Percentiles rank a stretch among this genome's conserved stretches.
These are phyloP conservation scores for Craseonycteris thonglongyai DNA, from an alignment of 2,113 vertebrate species.

Conservation along the genomic window DNA sequence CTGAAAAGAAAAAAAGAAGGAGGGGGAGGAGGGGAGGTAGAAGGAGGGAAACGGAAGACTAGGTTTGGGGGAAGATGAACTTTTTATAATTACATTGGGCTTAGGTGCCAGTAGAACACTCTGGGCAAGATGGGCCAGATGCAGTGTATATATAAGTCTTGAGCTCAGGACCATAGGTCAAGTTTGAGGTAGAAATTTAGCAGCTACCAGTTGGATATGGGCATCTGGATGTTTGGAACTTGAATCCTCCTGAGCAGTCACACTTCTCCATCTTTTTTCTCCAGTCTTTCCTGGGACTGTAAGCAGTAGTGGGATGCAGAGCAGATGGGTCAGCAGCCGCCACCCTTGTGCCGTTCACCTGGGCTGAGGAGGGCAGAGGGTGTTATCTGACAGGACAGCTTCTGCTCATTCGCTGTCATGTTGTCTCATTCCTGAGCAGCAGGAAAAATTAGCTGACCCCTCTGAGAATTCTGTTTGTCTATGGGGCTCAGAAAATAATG, in stretches of 20 bases:
- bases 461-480: neutral
- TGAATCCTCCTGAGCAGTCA: neutral
- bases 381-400: neutral
- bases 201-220: neutral
- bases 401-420: neutral
- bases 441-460: too few species aligned
- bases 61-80: neutral
- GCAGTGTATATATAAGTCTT: neutral
- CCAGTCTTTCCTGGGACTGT: neutral
- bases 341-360: neutral
- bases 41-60: neutral
- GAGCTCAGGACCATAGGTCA: neutral
- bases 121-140: neutral
- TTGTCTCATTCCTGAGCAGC: neutral
- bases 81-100: neutral
- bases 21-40: too few species aligned
- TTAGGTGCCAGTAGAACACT: neutral
- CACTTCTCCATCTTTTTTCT: neutral
- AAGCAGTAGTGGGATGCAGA: neutral
- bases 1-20: too few species aligned
- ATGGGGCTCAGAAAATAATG: neutral
- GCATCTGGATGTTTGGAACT: neutral
- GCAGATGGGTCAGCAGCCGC: neutral
- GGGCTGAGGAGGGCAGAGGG: neutral
- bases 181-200: neutral